Evolutionary conservation across 1,140 invertebrate genomes (phyloP).

Genomic region (Conus ventricosus): DNA sequence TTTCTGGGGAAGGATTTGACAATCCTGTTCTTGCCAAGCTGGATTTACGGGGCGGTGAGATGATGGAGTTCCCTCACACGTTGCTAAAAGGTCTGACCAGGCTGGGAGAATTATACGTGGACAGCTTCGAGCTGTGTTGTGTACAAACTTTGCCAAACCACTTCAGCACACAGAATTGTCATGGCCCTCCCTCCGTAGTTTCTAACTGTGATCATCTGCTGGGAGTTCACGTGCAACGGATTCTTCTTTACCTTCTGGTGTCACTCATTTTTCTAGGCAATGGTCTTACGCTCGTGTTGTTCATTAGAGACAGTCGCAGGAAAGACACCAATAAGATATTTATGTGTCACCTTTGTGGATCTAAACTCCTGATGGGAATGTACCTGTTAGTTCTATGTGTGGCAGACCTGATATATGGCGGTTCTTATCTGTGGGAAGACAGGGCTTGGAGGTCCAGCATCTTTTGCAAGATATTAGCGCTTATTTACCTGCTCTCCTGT

Average conservation of each 20-base stretch:
- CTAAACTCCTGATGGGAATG: not conserved
- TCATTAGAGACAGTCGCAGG: not conserved
- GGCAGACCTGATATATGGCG: not conserved
- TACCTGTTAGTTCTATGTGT: not conserved
- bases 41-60: not conserved
- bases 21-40: not conserved
- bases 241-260: not conserved
- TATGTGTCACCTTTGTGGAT: not conserved
- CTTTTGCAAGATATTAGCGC: not conserved
- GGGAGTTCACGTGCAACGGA: not conserved
- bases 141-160: not conserved
- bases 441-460: not conserved
- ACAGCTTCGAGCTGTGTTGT: conserved; percentile 46
- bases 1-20: not conserved
- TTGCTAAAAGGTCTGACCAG: not conserved
- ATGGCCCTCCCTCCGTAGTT: conserved; percentile 34
- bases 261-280: not conserved
- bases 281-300: not conserved
- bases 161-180: conserved; percentile 38
- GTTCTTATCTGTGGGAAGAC: not conserved
- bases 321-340: not conserved
- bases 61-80: not conserved
- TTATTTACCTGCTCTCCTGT: not conserved
- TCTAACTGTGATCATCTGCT: conserved; percentile 53
- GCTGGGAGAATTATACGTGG: not conserved